Conservation (phyloP, 1,140 invertebrate genomes). For the Drosophila teissieri region DNA sequence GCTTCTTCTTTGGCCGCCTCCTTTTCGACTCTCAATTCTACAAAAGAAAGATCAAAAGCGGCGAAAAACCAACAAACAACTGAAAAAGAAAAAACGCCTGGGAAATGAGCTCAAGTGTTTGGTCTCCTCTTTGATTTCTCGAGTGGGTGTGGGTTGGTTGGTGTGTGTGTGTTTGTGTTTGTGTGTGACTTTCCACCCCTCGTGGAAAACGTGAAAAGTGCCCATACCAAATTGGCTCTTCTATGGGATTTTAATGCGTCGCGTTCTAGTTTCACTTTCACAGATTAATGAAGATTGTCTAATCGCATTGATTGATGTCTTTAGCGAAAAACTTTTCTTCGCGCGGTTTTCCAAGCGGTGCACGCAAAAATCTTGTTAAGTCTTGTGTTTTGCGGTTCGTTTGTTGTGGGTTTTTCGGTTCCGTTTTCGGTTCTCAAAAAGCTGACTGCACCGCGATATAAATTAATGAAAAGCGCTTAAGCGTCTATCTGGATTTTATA, state of each 20-base stretch:
- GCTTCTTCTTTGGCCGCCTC: constrained; percentile 21
- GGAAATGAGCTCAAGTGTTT: constrained; percentile 70
- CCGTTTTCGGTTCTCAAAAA: constrained; percentile 14
- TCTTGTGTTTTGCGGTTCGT: constrained; percentile 35
- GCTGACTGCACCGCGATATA: constrained; percentile 30
- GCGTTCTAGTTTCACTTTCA: constrained; percentile 55
- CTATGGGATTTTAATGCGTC: constrained; percentile 63
- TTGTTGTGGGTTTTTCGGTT: constrained; percentile 40
- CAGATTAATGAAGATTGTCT: constrained; percentile 26
- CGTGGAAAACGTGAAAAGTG: constrained; percentile 27
- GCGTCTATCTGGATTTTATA: constrained; percentile 22
- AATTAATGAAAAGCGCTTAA: constrained; percentile 76
- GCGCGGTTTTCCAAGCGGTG: constrained; percentile 9
- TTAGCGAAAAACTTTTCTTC: constrained; percentile 8
- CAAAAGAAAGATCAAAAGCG: constrained; percentile 63
- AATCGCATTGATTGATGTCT: constrained; percentile 54
- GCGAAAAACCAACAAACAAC: neutral
- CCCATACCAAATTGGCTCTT: constrained; percentile 49
- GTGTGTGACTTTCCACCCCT: neutral
- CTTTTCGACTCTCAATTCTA: constrained; percentile 1
- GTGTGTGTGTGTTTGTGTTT: neutral
- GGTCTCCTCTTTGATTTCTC: constrained; percentile 61
- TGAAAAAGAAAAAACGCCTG: constrained; percentile 40
- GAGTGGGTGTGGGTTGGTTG: constrained; percentile 57
- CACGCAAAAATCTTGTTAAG: constrained; percentile 65